phyloP scores from a whole-genome alignment of 1,140 invertebrate species.

The Macrotrachela quadricornifera region DNA sequence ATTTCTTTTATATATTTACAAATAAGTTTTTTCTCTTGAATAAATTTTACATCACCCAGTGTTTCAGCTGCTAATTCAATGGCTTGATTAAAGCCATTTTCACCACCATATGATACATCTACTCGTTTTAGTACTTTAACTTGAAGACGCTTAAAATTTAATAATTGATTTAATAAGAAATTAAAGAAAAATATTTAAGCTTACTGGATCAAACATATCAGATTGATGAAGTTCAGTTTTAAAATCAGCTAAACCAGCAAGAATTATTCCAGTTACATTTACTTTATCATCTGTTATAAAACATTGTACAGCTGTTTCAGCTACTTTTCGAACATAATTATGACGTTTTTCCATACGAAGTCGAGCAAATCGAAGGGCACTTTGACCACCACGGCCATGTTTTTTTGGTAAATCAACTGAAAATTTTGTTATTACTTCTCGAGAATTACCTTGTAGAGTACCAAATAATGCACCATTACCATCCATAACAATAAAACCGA shows the following conservation, averaged over 20 bases:
- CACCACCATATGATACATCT: slow-evolving; percentile 95
- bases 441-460: slow-evolving; percentile 74
- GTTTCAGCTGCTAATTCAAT: slow-evolving; percentile 94
- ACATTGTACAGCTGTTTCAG: slow-evolving; percentile 84
- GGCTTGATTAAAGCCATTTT: slow-evolving; percentile 98
- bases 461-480: slow-evolving; percentile 97
- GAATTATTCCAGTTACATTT: slow-evolving; percentile 82
- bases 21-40: slow-evolving; percentile 99
- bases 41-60: slow-evolving; percentile 95
- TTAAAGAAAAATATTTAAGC: no score
- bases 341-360: slow-evolving; percentile 97
- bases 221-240: slow-evolving; percentile 98
- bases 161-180: no score
- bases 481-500: slow-evolving; percentile 99
- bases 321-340: slow-evolving; percentile 97
- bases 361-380: slow-evolving; percentile 93
- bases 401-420: slow-evolving; percentile 98
- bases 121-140: slow-evolving; percentile 93
- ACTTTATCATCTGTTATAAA: slow-evolving; percentile 95
- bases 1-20: slow-evolving; percentile 33
- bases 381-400: slow-evolving; percentile 98
- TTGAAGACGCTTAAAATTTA: slow-evolving; percentile 61
- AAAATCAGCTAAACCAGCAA: slow-evolving; percentile 97
- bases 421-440: slow-evolving; percentile 91
- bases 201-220: slow-evolving; percentile 82